These are phyloP conservation scores for Campylomormyrus tamandua DNA, from an alignment of 2,113 vertebrate species.

Conservation along the genomic window DNA sequence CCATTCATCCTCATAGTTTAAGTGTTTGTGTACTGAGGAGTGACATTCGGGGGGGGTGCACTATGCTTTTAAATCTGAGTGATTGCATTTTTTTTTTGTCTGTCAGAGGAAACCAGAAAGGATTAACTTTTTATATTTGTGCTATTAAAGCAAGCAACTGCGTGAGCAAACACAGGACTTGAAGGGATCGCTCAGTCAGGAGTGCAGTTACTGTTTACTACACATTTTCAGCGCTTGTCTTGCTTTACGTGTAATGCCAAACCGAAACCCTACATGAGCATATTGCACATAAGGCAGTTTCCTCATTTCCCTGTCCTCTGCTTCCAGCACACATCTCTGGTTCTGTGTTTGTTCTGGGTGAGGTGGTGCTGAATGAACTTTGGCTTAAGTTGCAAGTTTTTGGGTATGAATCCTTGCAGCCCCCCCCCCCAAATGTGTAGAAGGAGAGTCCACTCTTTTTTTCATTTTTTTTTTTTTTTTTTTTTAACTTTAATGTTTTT, in stretches of 20 bases:
- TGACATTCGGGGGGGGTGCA: constrained; percentile 43
- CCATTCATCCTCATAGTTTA: constrained; percentile 56
- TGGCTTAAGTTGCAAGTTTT: constrained; percentile 42
- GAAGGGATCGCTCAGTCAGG: constrained; percentile 55
- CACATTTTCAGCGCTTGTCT: constrained; percentile 41
- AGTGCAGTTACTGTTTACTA: constrained; percentile 58
- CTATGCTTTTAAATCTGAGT: constrained; percentile 54
- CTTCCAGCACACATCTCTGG: constrained; percentile 22
- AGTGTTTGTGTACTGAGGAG: constrained; percentile 47
- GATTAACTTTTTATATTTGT: constrained; percentile 52
- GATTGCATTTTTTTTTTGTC: constrained; percentile 47
- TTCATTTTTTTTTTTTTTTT: constrained; percentile 11
- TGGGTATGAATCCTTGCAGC: constrained; percentile 36
- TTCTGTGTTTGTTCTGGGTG: constrained; percentile 23
- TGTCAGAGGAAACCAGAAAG: constrained; percentile 34
- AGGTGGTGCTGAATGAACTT: constrained; percentile 32
- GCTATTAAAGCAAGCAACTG: constrained; percentile 47
- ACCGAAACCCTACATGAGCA: constrained; percentile 43
- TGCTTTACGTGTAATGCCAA: constrained; percentile 56
- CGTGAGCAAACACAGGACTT: constrained; percentile 43
- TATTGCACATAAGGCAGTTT: constrained; percentile 25
- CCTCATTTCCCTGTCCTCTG: not conserved
- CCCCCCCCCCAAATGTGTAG: constrained; percentile 38
- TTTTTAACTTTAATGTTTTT: constrained; percentile 42
- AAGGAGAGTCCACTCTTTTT: constrained; percentile 52